A percentile compares a stretch with the other conserved stretches of the same genome.
phyloP scores from a whole-genome alignment of 2,113 vertebrate species.

The Heliornis fulica region DNA sequence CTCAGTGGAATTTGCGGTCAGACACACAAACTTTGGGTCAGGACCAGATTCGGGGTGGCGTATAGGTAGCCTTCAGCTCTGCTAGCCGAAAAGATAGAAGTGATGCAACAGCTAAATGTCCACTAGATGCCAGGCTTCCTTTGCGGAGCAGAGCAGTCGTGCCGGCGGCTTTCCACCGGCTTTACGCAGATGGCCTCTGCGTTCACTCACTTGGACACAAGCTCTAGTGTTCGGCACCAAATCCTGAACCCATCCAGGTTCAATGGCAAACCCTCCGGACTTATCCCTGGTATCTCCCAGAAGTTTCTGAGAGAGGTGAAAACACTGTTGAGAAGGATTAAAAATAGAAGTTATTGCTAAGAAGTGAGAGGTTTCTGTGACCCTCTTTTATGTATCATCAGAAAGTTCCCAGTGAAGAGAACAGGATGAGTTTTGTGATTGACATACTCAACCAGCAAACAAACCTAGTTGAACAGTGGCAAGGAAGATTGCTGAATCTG shows the following conservation, averaged over 20 bases:
- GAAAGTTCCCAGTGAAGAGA: neutral
- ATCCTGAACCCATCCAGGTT: neutral
- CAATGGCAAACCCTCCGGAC: neutral
- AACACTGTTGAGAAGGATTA: neutral
- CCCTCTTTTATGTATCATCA: neutral
- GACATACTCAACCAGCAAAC: neutral
- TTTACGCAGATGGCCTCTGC: neutral
- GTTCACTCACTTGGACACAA: neutral
- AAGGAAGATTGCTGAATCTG: neutral
- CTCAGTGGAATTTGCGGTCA: rapidly evolving
- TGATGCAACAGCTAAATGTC: slow-evolving; percentile 59
- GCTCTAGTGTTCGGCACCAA: neutral
- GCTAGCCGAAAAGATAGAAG: neutral
- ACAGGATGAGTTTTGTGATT: neutral
- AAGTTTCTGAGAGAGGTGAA: neutral
- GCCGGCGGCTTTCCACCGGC: neutral
- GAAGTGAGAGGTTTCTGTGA: neutral
- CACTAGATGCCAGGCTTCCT: slow-evolving; percentile 86
- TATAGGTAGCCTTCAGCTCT: neutral
- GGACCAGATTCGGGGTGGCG: neutral
- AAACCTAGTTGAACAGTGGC: neutral
- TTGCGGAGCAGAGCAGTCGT: slow-evolving; percentile 47
- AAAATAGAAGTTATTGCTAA: neutral
- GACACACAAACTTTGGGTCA: rapidly evolving
- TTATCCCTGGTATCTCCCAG: neutral